phyloP scores from a whole-genome alignment of 2,888 invertebrate species.

The Synanthedon tipuliformis region DNA sequence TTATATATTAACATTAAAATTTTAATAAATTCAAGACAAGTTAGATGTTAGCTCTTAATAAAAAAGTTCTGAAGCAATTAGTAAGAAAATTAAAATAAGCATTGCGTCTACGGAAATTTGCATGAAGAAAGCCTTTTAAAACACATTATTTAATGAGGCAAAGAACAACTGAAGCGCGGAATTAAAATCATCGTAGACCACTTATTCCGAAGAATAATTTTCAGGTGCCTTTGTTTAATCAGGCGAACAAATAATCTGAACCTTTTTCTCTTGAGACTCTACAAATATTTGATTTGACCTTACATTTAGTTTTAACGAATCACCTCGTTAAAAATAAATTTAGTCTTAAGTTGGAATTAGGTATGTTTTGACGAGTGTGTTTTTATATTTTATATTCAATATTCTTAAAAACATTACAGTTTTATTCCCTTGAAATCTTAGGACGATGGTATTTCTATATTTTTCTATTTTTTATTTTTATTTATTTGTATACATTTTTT shows the following conservation, averaged over 20 bases:
- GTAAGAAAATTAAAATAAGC: too few relatives aligned
- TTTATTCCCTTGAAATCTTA: too few relatives aligned
- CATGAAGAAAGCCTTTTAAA: not conserved
- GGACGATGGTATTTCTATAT: too few relatives aligned
- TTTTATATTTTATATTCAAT: too few relatives aligned
- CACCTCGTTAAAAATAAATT: not conserved
- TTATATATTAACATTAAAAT: too few relatives aligned
- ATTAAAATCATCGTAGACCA: constrained; percentile 7
- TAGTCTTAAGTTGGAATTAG: not conserved
- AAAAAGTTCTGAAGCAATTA: too few relatives aligned
- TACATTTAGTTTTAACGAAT: not conserved
- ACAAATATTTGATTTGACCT: constrained; percentile 6
- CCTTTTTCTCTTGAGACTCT: constrained; percentile 6
- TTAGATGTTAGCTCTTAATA: too few relatives aligned
- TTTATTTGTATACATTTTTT: too few relatives aligned
- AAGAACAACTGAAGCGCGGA: constrained; percentile 8
- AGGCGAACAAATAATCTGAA: constrained; percentile 9
- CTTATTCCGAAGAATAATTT: constrained; percentile 5
- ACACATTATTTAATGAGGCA: not conserved
- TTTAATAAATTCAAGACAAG: too few relatives aligned
- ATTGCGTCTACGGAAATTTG: too few relatives aligned
- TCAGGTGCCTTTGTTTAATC: constrained; percentile 10
- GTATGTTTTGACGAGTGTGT: not conserved
- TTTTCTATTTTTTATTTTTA: too few relatives aligned
- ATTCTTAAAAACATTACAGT: too few relatives aligned